Base-by-base conservation (phyloP, 2,797 vertebrate species). In the Diglossa cyanea region DNA sequence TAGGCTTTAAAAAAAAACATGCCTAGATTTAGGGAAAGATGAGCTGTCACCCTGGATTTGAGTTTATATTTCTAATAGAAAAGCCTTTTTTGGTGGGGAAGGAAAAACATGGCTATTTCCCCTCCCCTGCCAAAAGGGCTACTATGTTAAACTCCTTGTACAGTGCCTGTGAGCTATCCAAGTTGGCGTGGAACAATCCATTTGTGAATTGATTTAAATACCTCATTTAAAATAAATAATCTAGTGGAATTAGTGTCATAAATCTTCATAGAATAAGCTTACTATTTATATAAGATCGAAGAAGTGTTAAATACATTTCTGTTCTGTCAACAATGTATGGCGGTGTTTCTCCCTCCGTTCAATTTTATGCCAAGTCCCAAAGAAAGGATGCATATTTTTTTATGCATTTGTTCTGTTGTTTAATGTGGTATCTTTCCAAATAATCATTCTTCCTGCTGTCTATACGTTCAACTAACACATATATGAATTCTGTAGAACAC, bases 161-260 rank as follows among this genome's bases (percentile, higher is more conserved):
- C 82, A 66, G 94, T 75, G 92, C 81, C 68, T 96, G 84, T 90
- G 92, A 95, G 81, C 76, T 74, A 39, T 95, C 84, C 94, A 96
- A 88, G 87, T 90, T 89, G 93, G 91, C 77, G 2, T 81, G 88
- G 95, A 96, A 95, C 86, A 96, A 97, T 96, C 88, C 72, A 72
- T 96, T 97, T 93, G 79, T 95, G 96, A 96, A 96, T 96, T 96
- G 95, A 96, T 96, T 96, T 92, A 91, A 93, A 96, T 92, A 90
- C 94, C 88, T 97, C 81, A 88, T 96, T 94, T 91, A 96, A 96
- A 95, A 96, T 94, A 96, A 94, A 94, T 92, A 95, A 91, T 92
- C 76, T 90, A 68, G 83, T 85, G 92, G 94, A 96, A 97, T 92
- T 94, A 88, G 85, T 88, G 62, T 88, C 90, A 91, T 94, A 96